Conservation (phyloP, 2,113 vertebrate species). For the Aythya baeri region DNA sequence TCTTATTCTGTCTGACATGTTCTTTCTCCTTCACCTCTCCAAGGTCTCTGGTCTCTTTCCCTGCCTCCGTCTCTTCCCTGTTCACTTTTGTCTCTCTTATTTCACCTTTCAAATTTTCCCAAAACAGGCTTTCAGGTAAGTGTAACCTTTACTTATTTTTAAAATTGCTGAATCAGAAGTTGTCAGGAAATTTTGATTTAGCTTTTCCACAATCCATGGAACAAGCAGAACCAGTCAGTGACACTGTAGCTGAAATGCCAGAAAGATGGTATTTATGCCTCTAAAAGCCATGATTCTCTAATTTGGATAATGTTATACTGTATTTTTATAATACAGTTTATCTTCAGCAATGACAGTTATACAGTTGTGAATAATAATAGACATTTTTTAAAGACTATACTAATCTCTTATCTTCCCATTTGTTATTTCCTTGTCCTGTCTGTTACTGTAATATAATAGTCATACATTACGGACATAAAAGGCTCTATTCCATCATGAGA, state of each 20-base stretch:
- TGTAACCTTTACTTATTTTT: neutral
- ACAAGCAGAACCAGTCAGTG: neutral
- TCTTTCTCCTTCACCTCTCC: neutral
- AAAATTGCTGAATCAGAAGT: conserved; percentile 25
- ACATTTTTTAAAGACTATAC: conserved; percentile 46
- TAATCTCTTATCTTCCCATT: conserved; percentile 53
- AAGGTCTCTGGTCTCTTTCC: neutral
- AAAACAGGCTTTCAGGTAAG: neutral
- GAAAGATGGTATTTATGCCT: neutral
- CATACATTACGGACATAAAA: conserved; percentile 37
- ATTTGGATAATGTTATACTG: conserved; percentile 12
- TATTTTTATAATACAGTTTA: conserved; percentile 49
- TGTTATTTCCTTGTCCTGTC: conserved; percentile 42
- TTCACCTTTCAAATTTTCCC: neutral
- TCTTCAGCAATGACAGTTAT: conserved; percentile 61
- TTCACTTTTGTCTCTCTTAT: neutral
- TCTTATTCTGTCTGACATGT: neutral
- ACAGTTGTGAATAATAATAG: conserved; percentile 60
- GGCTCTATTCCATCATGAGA: conserved; percentile 17
- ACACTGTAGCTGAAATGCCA: neutral
- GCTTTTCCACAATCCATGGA: neutral
- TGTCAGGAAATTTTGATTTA: conserved; percentile 18
- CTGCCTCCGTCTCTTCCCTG: neutral
- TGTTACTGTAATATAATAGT: conserved; percentile 39
- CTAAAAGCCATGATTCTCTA: conserved; percentile 34